These are phyloP conservation scores for Chrysolina americana DNA, from an alignment of 2,888 invertebrate genomes.

Conservation along the genomic window DNA sequence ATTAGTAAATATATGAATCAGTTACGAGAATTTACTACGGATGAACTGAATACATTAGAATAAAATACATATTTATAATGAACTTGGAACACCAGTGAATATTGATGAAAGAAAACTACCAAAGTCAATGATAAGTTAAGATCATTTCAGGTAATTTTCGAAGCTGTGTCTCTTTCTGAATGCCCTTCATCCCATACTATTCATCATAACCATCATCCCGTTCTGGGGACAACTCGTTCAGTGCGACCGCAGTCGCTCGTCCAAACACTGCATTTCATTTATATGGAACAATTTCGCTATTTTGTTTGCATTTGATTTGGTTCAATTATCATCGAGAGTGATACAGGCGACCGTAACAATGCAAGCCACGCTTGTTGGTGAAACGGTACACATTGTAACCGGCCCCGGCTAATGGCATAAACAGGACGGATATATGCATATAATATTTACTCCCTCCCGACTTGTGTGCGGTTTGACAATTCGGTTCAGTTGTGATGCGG, in stretches of 20 bases:
- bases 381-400: slow-evolving; percentile 30
- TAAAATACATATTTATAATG: no score
- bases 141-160: no score
- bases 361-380: slow-evolving; percentile 19
- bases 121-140: no score
- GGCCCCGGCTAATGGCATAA: slow-evolving; percentile 31
- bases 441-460: slow-evolving; percentile 22
- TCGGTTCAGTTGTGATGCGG: background rate
- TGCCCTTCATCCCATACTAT: background rate
- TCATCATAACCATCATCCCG: background rate
- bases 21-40: no score
- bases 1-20: no score
- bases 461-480: slow-evolving; percentile 26
- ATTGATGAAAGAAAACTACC: no score
- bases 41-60: no score
- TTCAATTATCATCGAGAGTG: slow-evolving; percentile 19
- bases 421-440: slow-evolving; percentile 24
- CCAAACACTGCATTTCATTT: slow-evolving; percentile 20
- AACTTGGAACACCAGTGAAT: no score
- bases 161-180: background rate
- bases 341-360: background rate
- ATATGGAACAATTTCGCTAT: background rate
- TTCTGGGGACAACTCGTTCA: background rate
- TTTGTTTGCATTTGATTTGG: slow-evolving; percentile 24
- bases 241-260: background rate